Evolutionary conservation across 2,888 invertebrate species (phyloP).

Genomic region (Uropetala carovei): DNA sequence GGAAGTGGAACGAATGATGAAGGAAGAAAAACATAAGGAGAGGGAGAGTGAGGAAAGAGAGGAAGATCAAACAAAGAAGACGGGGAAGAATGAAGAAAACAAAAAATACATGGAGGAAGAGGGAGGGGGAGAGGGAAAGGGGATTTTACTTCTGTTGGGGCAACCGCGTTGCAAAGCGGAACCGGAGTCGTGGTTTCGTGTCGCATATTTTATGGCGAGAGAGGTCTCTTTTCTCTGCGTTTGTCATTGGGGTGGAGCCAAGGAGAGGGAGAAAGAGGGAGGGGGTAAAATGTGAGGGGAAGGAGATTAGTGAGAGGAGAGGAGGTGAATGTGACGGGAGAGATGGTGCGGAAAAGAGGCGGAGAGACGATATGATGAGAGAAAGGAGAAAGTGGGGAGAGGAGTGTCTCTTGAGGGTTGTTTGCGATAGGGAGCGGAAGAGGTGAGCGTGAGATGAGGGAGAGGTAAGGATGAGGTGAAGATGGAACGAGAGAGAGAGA

Average conservation of each 20-base stretch:
- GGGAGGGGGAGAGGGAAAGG: neutral
- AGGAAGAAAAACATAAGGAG: neutral
- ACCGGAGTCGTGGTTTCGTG: conserved; percentile 44
- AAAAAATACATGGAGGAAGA: neutral
- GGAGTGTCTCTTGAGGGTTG: neutral
- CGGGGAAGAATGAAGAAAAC: too few species aligned
- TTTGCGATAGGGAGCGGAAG: neutral
- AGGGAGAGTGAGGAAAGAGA: neutral
- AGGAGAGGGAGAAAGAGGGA: neutral
- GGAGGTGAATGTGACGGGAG: neutral
- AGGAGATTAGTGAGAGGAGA: neutral
- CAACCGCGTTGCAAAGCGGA: conserved; percentile 28
- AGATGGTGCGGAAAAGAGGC: neutral
- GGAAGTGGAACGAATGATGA: neutral
- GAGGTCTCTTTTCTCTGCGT: neutral
- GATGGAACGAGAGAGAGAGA: neutral
- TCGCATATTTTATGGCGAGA: conserved; percentile 48
- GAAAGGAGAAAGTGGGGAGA: neutral
- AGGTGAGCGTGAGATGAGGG: neutral
- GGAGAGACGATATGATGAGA: neutral
- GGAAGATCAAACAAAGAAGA: too few species aligned
- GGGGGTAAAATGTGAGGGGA: neutral
- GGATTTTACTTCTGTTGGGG: neutral
- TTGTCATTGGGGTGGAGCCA: conserved; percentile 32
- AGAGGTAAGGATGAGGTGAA: neutral